Evolutionary conservation across 2,888 invertebrate species (phyloP), one percentile per base, ranked within the genome.

Genomic region (Drosophila sordidapex): DNA sequence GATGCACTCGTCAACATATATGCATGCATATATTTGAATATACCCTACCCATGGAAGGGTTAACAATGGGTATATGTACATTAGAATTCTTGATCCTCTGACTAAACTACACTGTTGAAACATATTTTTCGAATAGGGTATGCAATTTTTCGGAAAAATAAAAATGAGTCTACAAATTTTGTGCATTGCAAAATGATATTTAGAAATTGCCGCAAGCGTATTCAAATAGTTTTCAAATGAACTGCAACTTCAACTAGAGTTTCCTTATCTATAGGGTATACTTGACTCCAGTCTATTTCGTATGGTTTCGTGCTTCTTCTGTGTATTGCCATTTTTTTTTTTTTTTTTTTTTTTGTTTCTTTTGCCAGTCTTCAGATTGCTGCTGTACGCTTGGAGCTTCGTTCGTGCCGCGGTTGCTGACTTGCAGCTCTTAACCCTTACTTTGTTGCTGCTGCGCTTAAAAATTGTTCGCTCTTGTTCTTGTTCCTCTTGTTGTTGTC

Each of bases 371-470:
- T 79, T 70, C 59, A 76, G 76, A 36, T 74, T 79, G 59, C 61
- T 52, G 51, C 48, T 75, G 40, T n/a, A 40, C 61, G 61, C 53
- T 56, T 52, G 56, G 79, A 77, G 79, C 76, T 79, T 70, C 63
- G 76, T 79, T 56, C 57, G 76, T 79, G 52, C 53, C 46, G 46
- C 29, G 38, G n/a, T 29, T 46, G 25, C 4, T 25, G 46, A 15
- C 25, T 46, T 21, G 46, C 57, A 53, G 67, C 18, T 40, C 63
- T 59, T 81, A 80, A 80, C 81, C 81, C 76, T 78, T 76, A 78
- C 80, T 77, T 79, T 80, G 65, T 57, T 54, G 76, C 59, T 74
- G 79, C 76, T 70, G 65, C 76, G 76, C 79, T 77, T 79, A 38
- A 65, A 69, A 66, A 13, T 33, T 27, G 13, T 38, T 7, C 36